A percentile compares a stretch with the other conserved stretches of the same genome.
Evolutionary conservation across 2,797 vertebrate genomes (phyloP).

Genomic region (Pristis pectinata): DNA sequence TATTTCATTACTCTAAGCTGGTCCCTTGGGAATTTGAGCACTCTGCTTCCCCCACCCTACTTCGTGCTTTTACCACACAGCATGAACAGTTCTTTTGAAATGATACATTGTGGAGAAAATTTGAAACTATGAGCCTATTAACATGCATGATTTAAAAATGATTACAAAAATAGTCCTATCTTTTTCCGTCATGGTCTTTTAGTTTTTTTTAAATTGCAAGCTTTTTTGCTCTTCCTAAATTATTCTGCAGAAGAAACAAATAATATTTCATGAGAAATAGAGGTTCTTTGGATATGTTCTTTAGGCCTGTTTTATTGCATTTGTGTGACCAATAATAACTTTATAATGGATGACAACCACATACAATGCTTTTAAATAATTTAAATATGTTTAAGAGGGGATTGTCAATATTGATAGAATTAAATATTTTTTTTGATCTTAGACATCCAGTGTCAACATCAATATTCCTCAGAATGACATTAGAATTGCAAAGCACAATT

Average conservation of each 20-base stretch:
- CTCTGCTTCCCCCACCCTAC: slow-evolving; percentile 38
- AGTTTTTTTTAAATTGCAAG: neutral
- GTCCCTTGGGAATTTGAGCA: slow-evolving; percentile 51
- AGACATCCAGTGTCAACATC: neutral
- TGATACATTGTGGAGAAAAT: neutral
- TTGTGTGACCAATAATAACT: neutral
- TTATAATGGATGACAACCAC: neutral
- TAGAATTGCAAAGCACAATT: neutral
- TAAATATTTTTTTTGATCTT: neutral
- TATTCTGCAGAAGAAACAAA: neutral
- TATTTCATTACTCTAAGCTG: slow-evolving; percentile 48
- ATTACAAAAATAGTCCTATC: neutral
- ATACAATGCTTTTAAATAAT: neutral
- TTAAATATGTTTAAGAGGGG: neutral
- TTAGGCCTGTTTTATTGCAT: neutral
- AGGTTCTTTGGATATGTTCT: neutral
- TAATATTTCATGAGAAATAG: neutral
- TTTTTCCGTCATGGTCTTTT: neutral
- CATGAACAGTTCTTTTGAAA: neutral
- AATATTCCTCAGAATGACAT: neutral
- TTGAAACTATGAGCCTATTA: neutral
- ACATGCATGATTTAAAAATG: neutral
- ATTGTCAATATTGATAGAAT: neutral
- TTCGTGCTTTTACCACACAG: neutral
- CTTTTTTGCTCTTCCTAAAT: neutral